Base-by-base conservation (phyloP, 2,888 invertebrate species). In the Petrolisthes cinctipes region DNA sequence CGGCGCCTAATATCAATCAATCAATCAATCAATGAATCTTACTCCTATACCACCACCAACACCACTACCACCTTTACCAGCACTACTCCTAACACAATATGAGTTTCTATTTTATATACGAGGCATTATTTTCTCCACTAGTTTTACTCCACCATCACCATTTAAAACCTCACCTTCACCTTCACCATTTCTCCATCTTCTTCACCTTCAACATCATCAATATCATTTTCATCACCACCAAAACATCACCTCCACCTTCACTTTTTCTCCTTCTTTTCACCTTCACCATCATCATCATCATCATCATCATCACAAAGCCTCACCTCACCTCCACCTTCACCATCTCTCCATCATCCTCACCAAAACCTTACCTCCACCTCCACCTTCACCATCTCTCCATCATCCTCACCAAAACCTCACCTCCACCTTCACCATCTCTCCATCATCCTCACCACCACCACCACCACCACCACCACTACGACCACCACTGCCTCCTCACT, bases 251-350 rank as follows among this genome's bases (percentile, higher is more conserved):
- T 23, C 23, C 73, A 7, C 20, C n/a, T 51, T 5, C 51, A 37
- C 56, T 5, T 37, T 5, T 51, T 79, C 79, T 79, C 79, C 51
- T 37, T 79, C 56, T 79, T 51, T 37, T 79, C 56, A 37, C n/a
- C 54, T 51, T 79, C 79, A 6, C 7, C 79, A 37, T 9, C 51
- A 14, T 79, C 17, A 17, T 7, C 1, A 11, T 73, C 20, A 11
- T 1, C 11, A n/a, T 73, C 7, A n/a, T 4, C 17, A 17, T 4
- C 6, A 61, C 66, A 11, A 11, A 14, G 1, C 73, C 20, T 20
- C 73, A 9, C 9, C 4, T 73, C 73, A 9, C n/a, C 73, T 2
- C n/a, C 73, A 9, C n/a, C 73, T 23, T 73, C 23, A 9, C 20
- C 23, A 9, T 23, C 23, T n/a, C n/a, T n/a, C n/a, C n/a, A n/a